Evolutionary conservation across 2,888 invertebrate species (phyloP), one percentile per base, ranked within the genome.

Genomic region (Pristionchus arcanus): DNA sequence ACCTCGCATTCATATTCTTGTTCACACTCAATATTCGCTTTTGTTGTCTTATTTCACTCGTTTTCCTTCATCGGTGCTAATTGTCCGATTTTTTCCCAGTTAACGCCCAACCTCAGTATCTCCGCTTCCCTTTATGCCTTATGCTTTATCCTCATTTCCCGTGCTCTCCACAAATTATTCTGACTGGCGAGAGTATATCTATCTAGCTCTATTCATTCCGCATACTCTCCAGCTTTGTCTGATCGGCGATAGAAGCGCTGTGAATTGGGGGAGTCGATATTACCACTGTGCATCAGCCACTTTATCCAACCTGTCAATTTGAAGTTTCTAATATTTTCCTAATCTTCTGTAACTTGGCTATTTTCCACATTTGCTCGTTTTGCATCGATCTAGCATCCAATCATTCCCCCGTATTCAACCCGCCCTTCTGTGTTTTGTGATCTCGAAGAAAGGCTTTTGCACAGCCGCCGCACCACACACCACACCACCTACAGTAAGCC

Each of bases 371-470:
- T 53, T 53, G 25, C n/a, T 37, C 25, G 37, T 25, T 81, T 28
- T 81, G 15, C 42, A 28, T 77, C 37, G 74, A 49, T 49, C 42
- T 25, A 42, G 13, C 21, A 25, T 81, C 11, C 81, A 81, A 53
- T 81, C 81, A 49, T 81, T 53, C 21, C 81, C 25, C 37, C 31
- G 21, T 34, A 31, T 31, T 71, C 25, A 68, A 31, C 15, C 68
- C n/a, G 42, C 31, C 9, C 37, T 21, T 77, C 37, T 42, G 42
- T 77, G 9, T 34, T 81, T 28, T 71, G 15, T 34, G 81, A 81
- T 81, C 81, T 81, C 81, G n/a, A n/a, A 81, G 53, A 81, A n/a
- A 28, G 15, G 81, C 81, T 81, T n/a, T 53, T 37, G 77, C 77
- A 25, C 77, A 71, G 42, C 37, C 77, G 21, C 37, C 28, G 81